These are phyloP conservation scores for Pasiphila rectangulata DNA, from an alignment of 2,888 invertebrate genomes.

Conservation along the genomic window DNA sequence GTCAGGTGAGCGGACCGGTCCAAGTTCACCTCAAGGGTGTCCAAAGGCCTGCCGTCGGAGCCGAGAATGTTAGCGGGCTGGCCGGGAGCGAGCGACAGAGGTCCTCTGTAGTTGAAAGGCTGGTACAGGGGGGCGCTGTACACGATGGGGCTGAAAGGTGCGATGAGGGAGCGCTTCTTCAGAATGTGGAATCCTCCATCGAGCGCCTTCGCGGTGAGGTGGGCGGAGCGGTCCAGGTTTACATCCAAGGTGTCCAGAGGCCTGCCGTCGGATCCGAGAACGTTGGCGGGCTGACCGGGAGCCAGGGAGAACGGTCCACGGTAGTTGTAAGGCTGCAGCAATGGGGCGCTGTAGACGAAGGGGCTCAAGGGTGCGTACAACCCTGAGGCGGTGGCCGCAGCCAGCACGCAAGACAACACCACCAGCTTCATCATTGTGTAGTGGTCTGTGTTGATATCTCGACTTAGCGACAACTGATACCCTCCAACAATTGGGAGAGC, in stretches of 20 bases:
- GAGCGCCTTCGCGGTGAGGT: slow-evolving; percentile 62
- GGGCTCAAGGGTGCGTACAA: slow-evolving; percentile 27
- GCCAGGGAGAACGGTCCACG: slow-evolving; percentile 67
- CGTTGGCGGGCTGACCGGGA: slow-evolving; percentile 69
- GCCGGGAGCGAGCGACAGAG: slow-evolving; percentile 69
- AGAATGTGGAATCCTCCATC: slow-evolving; percentile 54
- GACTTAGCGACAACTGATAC: slow-evolving; percentile 60
- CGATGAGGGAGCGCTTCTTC: slow-evolving; percentile 57
- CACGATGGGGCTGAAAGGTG: slow-evolving; percentile 24
- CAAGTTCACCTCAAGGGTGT: slow-evolving; percentile 70
- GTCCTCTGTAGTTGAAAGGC: slow-evolving; percentile 57
- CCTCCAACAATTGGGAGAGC: slow-evolving; percentile 32
- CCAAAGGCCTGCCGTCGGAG: slow-evolving; percentile 69
- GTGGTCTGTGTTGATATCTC: slow-evolving; percentile 69
- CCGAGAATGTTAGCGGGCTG: slow-evolving; percentile 69
- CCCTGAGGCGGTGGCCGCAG: slow-evolving; percentile 72
- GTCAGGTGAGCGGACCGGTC: slow-evolving; percentile 69
- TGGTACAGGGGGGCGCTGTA: slow-evolving; percentile 30
- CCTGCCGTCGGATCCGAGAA: slow-evolving; percentile 66
- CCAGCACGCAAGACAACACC: slow-evolving; percentile 83
- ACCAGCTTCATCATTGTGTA: slow-evolving; percentile 78
- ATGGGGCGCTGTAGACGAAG: slow-evolving; percentile 31
- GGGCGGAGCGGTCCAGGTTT: slow-evolving; percentile 69
- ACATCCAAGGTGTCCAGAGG: slow-evolving; percentile 71
- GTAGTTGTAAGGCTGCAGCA: slow-evolving; percentile 43